phyloP scores from a whole-genome alignment of 2,888 invertebrate genomes.

The Caprella mutica region DNA sequence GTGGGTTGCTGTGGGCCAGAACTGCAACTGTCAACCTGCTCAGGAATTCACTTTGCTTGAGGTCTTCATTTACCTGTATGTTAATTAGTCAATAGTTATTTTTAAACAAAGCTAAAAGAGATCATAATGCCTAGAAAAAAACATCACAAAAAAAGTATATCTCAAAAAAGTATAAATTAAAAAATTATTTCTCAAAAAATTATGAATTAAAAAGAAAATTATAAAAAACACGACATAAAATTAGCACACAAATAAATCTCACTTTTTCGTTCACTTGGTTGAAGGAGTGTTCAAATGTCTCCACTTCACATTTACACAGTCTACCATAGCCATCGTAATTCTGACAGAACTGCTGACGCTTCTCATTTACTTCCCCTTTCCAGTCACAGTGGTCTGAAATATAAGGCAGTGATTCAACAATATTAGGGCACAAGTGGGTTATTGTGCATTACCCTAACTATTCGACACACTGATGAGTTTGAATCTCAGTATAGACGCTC shows the following conservation, averaged over 20 bases:
- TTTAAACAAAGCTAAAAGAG: too few relatives aligned
- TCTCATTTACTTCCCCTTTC: conserved; percentile 17
- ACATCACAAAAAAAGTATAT: too few relatives aligned
- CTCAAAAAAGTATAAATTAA: too few relatives aligned
- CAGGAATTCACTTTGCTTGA: conserved; percentile 13
- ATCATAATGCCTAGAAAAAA: too few relatives aligned
- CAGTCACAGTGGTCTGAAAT: conserved; percentile 22
- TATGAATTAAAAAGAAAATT: neutral
- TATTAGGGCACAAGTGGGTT: too few relatives aligned
- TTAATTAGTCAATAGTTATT: too few relatives aligned
- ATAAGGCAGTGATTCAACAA: neutral
- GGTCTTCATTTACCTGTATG: too few relatives aligned
- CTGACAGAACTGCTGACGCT: conserved; percentile 25
- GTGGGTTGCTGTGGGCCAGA: conserved; percentile 28
- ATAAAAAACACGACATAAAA: neutral
- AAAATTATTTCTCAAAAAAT: too few relatives aligned
- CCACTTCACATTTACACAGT: conserved; percentile 29
- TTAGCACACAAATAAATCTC: neutral
- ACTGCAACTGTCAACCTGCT: conserved; percentile 25
- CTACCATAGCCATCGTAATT: conserved; percentile 27
- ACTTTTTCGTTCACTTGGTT: conserved; percentile 25
- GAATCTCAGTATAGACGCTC: too few relatives aligned
- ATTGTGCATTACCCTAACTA: too few relatives aligned
- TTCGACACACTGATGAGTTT: too few relatives aligned
- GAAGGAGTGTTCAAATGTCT: conserved; percentile 20